Base-by-base conservation (phyloP, 2,888 invertebrate genomes). In the Campaea margaritaria region DNA sequence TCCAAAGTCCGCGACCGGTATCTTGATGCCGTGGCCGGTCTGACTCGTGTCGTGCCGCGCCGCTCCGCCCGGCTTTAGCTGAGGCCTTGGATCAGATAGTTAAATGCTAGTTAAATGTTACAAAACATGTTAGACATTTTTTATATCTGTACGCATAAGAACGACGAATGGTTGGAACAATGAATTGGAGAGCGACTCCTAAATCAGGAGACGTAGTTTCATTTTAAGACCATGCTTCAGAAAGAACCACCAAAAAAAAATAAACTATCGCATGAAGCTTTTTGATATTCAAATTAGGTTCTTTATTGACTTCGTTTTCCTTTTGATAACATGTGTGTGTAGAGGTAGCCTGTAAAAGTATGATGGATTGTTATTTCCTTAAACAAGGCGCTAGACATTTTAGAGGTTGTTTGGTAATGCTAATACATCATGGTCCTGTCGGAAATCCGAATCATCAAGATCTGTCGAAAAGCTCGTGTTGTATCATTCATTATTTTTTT, bases 301-400 rank as follows among this genome's bases (percentile, higher is more conserved):
- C n/a, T n/a, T n/a, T n/a, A n/a, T n/a, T n/a, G n/a, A n/a, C n/a
- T n/a, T 3, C 3, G 21, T 21, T 21, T 21, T 21, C 21, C 21
- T 21, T 3, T 21, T 21, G 21, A 21, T 21, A 21, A 21, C 21
- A 21, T 21, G 5, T 21, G 3, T 21, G 5, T 5, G 21, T 21
- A 21, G 2, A 54, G 63, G 58, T 65, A 62, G n/a, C n/a, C 41
- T 28, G 27, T 45, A 2, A 31, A 28, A 55, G 54, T 47, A 54
- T 46, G 45, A 64, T 54, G 44, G 27, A 58, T 38, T 41, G 58
- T 45, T 48, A 62, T 38, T 54, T 54, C 43, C 44, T 53, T n/a
- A 41, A 49, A 34, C 14, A 34, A 34, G 16, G 43, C n/a, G 13
- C 2, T 39, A 5, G 27, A 27, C 27, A 27, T 27, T 2, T 27